Conservation (phyloP, 2,888 invertebrate genomes). For the Drosophila robusta region DNA sequence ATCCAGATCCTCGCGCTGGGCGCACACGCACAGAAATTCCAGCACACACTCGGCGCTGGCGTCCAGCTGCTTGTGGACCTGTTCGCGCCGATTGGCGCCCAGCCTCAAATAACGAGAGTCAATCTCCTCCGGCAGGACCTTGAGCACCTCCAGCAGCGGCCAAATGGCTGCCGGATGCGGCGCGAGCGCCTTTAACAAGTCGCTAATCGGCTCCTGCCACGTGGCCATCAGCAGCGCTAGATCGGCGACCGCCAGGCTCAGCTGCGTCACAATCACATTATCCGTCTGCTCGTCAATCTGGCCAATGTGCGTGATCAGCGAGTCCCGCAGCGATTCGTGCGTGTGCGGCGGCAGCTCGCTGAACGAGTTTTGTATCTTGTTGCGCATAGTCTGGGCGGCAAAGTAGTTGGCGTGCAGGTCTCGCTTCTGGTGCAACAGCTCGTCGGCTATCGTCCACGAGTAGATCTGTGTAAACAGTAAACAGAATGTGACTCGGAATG, state of each 20-base stretch:
- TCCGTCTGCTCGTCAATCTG: slow-evolving; percentile 92
- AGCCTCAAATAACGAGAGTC: slow-evolving; percentile 92
- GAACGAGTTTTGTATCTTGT: slow-evolving; percentile 96
- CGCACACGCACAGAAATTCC: slow-evolving; percentile 92
- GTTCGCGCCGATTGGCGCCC: slow-evolving; percentile 95
- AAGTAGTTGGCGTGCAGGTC: slow-evolving; percentile 98
- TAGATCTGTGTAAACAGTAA: slow-evolving; percentile 89
- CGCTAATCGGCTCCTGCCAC: slow-evolving; percentile 95
- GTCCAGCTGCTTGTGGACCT: slow-evolving; percentile 92
- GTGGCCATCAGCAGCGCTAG: slow-evolving; percentile 96
- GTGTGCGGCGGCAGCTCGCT: slow-evolving; percentile 95
- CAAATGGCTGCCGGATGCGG: slow-evolving; percentile 88
- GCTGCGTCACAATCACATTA: slow-evolving; percentile 94
- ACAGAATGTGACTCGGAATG: not conserved
- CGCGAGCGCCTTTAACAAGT: slow-evolving; percentile 92
- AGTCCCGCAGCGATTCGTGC: slow-evolving; percentile 94
- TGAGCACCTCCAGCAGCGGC: slow-evolving; percentile 96
- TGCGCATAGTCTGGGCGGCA: slow-evolving; percentile 98
- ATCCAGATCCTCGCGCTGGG: slow-evolving; percentile 88
- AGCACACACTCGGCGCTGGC: slow-evolving; percentile 91
- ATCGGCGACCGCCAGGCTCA: slow-evolving; percentile 97
- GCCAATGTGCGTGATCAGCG: slow-evolving; percentile 94
- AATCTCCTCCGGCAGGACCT: slow-evolving; percentile 98
- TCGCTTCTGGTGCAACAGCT: slow-evolving; percentile 94
- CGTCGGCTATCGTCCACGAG: slow-evolving; percentile 98